Evolutionary conservation across 2,113 vertebrate genomes (phyloP), one percentile per base, ranked within the genome.

Genomic region (Irena cyanogastra): DNA sequence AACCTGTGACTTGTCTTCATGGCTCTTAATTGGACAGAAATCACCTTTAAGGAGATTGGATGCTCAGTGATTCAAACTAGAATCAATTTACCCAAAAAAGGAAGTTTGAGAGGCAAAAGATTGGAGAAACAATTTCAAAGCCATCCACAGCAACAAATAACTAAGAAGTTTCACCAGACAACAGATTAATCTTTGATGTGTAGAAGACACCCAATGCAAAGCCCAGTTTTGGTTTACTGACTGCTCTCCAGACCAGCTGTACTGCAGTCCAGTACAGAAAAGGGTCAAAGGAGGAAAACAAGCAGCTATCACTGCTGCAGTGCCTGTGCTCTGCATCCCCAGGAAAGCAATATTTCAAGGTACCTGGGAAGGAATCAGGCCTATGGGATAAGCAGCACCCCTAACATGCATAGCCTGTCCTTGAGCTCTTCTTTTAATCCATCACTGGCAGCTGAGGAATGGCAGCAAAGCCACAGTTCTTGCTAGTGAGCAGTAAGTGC

Each of bases 401-500:
- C 11, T 42, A 22, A 53, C 12, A 83, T 12, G 14, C 24, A 63
- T 0, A 70, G 50, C 31, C 27, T 27, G 35, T 26, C 20, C 57
- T 54, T 17, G 6, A 75, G 31, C n/a, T 66, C 47, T 24, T 74
- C 75, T 70, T 77, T 57, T 5, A 79, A 16, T 31, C 71, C 30
- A 52, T 9, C 39, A 11, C 27, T 63, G 68, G 44, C 44, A 59
- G 53, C 44, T 64, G 53, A 90, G 42, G 19, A 72, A 72, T 7
- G 14, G 49, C 16, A 76, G 30, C 35, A 64, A 59, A 83, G 27
- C 17, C 50, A n/a, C 42, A 24, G 11, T 0, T 49, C 66, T 54
- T 83, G 30, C 60, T 63, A 19, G 28, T 0, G 1, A 53, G 57
- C 7, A 2, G 54, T 28, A 50, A 35, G 24, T 1, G 0, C 60